phyloP scores from a whole-genome alignment of 2,113 vertebrate genomes.

The Crotophaga sulcirostris region DNA sequence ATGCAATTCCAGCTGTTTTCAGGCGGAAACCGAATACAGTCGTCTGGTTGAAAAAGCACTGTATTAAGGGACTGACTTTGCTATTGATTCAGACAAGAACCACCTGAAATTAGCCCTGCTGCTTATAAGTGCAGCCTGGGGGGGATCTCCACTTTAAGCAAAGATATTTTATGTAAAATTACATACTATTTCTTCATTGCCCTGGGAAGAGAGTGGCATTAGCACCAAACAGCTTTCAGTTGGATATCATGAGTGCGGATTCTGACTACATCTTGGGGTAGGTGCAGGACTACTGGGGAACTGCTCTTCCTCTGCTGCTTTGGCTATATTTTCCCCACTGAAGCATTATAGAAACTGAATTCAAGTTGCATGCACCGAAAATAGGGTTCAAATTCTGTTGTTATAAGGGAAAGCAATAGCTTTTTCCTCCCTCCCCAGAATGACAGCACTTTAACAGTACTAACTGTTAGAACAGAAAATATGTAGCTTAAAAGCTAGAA shows the following conservation, averaged over 20 bases:
- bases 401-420: not conserved
- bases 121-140: not conserved
- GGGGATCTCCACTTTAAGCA: not conserved
- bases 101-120: not conserved
- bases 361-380: not conserved
- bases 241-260: not conserved
- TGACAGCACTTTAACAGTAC: not conserved
- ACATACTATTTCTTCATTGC: not conserved
- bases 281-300: not conserved
- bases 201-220: not conserved
- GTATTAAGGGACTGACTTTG: not conserved
- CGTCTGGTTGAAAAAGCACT: not conserved
- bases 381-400: not conserved
- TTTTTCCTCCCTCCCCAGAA: not conserved
- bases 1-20: not conserved
- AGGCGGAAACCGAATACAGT: not conserved
- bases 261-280: not conserved
- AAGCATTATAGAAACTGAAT: not conserved
- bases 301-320: not conserved
- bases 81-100: not conserved
- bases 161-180: not conserved
- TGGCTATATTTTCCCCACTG: not conserved
- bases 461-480: not conserved
- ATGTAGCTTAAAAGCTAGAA: not conserved
- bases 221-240: not conserved